Percentiles rank a stretch among this genome's conserved stretches.
Conservation (phyloP, 2,113 vertebrate species). For the Todiramphus chloris region DNA sequence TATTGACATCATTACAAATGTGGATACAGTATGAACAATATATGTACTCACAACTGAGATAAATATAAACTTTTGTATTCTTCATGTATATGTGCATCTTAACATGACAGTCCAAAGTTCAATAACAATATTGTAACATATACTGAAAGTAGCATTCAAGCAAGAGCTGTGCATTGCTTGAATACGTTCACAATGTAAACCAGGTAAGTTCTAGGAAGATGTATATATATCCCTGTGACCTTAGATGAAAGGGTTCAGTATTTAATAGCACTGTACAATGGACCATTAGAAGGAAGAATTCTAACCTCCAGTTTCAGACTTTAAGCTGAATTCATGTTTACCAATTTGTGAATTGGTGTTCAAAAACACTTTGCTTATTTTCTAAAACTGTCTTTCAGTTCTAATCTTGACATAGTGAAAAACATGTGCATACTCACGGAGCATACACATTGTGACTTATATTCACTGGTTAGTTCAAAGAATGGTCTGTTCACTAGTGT, state of each 20-base stretch:
- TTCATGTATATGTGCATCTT: not conserved
- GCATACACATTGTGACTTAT: not conserved
- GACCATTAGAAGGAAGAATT: not conserved
- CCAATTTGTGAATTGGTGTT: not conserved
- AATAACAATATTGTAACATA: not conserved
- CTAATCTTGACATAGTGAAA: not conserved
- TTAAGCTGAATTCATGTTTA: not conserved
- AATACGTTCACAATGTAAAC: not conserved
- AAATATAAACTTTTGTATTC: not conserved
- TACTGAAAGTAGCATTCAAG: not conserved
- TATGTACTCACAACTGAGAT: not conserved
- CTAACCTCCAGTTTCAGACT: not conserved
- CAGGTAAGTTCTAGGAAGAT: not conserved
- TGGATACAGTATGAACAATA: not conserved
- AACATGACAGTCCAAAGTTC: not conserved
- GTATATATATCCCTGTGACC: not conserved
- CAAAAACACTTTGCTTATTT: not conserved
- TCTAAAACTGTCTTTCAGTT: not conserved
- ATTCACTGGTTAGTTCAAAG: not conserved
- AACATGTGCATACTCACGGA: rapidly evolving
- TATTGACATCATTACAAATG: not conserved
- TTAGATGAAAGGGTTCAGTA: not conserved
- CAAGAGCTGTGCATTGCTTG: not conserved
- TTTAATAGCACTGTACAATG: not conserved
- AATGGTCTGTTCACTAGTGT: not conserved